Percentiles rank a stretch among this genome's conserved stretches.
phyloP scores from a whole-genome alignment of 2,797 vertebrate species.

The Spizella passerina region DNA sequence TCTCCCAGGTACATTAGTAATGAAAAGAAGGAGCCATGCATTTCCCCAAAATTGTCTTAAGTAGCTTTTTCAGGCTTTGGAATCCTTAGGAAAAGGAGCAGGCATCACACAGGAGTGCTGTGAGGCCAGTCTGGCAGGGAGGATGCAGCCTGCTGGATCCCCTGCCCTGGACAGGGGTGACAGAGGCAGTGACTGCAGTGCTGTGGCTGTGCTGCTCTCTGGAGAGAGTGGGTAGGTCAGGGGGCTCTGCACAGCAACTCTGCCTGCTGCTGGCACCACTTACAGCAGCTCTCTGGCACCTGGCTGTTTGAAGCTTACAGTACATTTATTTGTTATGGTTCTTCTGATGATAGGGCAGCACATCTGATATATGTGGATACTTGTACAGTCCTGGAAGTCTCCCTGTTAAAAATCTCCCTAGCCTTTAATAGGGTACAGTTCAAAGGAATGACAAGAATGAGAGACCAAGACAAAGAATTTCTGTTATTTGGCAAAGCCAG shows the following conservation, averaged over 20 bases:
- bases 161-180: neutral
- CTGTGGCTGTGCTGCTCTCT: neutral
- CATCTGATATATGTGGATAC: neutral
- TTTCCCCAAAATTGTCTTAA: neutral
- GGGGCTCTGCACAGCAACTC: neutral
- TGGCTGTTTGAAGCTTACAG: neutral
- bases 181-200: fast-evolving
- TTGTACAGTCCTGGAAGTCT: neutral
- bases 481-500: neutral
- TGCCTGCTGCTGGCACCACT: neutral
- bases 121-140: fast-evolving
- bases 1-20: neutral
- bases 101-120: neutral
- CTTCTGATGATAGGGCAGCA: neutral
- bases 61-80: neutral
- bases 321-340: neutral
- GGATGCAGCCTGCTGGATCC: neutral
- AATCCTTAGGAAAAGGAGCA: neutral
- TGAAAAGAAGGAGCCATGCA: neutral
- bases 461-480: neutral
- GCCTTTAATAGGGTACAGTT: neutral
- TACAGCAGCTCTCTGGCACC: neutral
- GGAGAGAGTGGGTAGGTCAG: fast-evolving
- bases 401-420: neutral
- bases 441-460: neutral